Conservation (phyloP, 2,113 vertebrate species). For the Cynopterus brachyotis region DNA sequence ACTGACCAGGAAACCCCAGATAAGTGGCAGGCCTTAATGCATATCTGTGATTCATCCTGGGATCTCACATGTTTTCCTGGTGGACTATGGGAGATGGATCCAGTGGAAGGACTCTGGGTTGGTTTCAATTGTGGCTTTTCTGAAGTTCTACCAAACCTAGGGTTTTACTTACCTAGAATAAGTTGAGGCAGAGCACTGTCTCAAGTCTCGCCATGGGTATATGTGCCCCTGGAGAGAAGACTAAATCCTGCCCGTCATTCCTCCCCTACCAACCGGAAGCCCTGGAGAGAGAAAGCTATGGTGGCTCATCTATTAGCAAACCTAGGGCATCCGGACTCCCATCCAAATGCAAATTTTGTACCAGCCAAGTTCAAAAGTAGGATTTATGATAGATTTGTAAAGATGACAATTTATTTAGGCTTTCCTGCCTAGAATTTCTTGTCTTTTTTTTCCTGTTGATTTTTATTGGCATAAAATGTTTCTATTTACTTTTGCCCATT, state of each 20-base stretch:
- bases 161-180: not conserved
- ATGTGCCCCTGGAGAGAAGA: not conserved
- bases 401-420: constrained; percentile 77
- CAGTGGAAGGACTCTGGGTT: not conserved
- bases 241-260: not conserved
- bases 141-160: not conserved
- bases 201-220: not conserved
- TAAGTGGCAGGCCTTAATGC: accelerated
- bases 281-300: constrained; percentile 35
- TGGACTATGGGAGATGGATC: not conserved
- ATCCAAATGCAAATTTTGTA: constrained; percentile 58
- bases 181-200: not conserved
- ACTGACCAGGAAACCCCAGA: not conserved
- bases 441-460: constrained; percentile 69
- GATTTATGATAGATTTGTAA: constrained; percentile 71
- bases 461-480: constrained; percentile 79
- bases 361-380: constrained; percentile 56
- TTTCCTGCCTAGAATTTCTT: constrained; percentile 69
- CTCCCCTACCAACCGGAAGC: not conserved
- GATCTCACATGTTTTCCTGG: not conserved
- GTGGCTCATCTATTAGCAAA: constrained; percentile 59
- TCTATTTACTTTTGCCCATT: constrained; percentile 73
- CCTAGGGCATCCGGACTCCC: constrained; percentile 49
- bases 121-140: not conserved
- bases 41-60: not conserved